phyloP scores from a whole-genome alignment of 2,888 invertebrate genomes.

The Megaustenia siamemsis region DNA sequence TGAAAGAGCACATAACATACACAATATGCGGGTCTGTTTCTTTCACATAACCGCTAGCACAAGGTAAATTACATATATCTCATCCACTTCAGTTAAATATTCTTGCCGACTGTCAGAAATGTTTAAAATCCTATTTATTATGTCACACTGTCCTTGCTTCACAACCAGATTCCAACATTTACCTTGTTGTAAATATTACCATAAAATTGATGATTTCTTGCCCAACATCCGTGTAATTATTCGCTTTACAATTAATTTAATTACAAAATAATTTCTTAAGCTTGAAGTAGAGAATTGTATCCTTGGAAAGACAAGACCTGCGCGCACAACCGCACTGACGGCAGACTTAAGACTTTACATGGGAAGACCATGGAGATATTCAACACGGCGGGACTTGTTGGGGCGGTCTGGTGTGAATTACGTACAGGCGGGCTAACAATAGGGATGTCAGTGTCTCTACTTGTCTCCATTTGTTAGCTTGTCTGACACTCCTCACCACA shows the following conservation, averaged over 20 bases:
- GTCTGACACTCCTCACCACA: slow-evolving; percentile 25
- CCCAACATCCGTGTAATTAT: too few relatives aligned
- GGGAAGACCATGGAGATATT: background rate
- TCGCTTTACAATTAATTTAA: too few relatives aligned
- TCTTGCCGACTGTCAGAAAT: background rate
- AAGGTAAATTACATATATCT: background rate
- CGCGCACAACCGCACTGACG: background rate
- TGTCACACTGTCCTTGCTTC: too few relatives aligned
- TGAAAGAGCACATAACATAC: too few relatives aligned
- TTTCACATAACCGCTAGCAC: too few relatives aligned
- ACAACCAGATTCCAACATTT: too few relatives aligned
- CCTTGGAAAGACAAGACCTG: background rate
- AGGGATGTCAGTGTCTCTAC: slow-evolving; percentile 23
- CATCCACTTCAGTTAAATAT: background rate
- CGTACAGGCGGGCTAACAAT: background rate
- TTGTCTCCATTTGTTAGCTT: slow-evolving; percentile 3
- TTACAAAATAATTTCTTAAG: background rate
- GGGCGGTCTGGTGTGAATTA: slow-evolving; percentile 6
- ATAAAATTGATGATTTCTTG: too few relatives aligned
- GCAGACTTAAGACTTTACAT: background rate
- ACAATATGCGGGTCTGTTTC: too few relatives aligned
- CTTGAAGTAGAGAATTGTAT: background rate
- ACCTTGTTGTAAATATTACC: too few relatives aligned
- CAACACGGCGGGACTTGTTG: background rate
- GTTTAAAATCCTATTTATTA: too few relatives aligned